These are phyloP conservation scores for Chrysochloris asiatica DNA, from an alignment of 2,113 vertebrate genomes.

Conservation along the genomic window DNA sequence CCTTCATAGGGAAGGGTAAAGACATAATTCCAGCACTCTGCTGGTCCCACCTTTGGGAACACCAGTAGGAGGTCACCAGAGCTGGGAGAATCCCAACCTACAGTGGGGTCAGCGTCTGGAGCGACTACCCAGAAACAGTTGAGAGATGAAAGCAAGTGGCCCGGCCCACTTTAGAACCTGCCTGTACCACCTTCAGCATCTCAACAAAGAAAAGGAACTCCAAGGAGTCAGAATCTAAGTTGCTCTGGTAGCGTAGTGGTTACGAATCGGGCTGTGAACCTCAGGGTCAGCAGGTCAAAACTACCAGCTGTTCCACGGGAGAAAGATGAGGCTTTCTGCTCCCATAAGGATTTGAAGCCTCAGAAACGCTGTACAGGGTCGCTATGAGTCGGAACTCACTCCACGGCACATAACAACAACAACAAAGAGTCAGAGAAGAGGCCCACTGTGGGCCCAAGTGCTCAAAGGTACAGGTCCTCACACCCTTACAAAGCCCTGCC, in stretches of 20 bases:
- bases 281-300: no score
- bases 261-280: no score
- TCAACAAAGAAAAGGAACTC: background rate
- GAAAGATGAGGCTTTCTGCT: no score
- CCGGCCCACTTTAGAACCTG: background rate
- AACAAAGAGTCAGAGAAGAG: no score
- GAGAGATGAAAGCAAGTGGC: background rate
- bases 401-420: no score
- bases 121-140: background rate
- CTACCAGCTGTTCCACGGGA: no score
- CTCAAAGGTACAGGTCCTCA: background rate
- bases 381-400: no score
- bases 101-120: background rate
- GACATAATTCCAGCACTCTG: rapidly evolving
- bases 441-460: background rate
- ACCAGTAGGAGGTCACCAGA: rapidly evolving
- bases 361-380: no score
- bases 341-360: no score
- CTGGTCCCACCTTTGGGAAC: background rate
- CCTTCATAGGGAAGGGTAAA: background rate
- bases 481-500: background rate
- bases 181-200: background rate
- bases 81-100: background rate
- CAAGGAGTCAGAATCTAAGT: no score
- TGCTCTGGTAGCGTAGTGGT: no score